Evolutionary conservation across 2,888 invertebrate genomes (phyloP), one percentile per base, ranked within the genome.

Genomic region (Drosophila buzzatii): DNA sequence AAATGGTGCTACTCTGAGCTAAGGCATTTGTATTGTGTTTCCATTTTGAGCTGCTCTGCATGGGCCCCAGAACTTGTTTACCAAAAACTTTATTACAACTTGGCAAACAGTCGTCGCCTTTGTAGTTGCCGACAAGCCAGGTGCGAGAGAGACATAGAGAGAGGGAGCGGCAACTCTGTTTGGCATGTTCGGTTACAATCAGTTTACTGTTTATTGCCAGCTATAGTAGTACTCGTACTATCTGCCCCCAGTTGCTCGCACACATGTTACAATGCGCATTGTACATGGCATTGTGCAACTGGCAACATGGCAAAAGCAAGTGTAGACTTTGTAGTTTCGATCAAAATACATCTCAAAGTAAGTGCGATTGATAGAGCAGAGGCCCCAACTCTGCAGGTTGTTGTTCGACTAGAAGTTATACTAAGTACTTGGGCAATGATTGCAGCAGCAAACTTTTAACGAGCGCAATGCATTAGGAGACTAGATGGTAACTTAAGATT

Each of bases 1-100:
- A 18, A 63, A 39, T 3, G 16, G n/a, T n/a, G 8, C 3, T 41
- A 8, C 8, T n/a, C n/a, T n/a, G n/a, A 41, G 41, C 41, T n/a
- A 37, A 27, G 12, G 27, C 47, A 47, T 27, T 47, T 27, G 47
- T 47, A 47, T 47, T 47, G 47, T 47, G 47, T 47, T 47, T 47
- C 47, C 27, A 47, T 47, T 47, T 31, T 31, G 47, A 47, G 39
- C 14, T 18, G 42, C 58, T 55, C 55, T 58, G 61, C 49, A 57
- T 39, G 53, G 42, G 31, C 37, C 31, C 51, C 39, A 53, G 70
- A 73, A 81, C 77, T 81, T 86, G 89, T 85, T 86, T 88, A 85
- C 80, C 75, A 86, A 88, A 88, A 88, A 88, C 84, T 88, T 86
- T 88, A 86, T 86, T 86, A 86, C 89, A 90, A 85, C 75, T 88